Percentiles rank a stretch among this genome's conserved stretches.
These are phyloP conservation scores for Ephialtes manifestator DNA, from an alignment of 2,888 invertebrate species.

Conservation along the genomic window DNA sequence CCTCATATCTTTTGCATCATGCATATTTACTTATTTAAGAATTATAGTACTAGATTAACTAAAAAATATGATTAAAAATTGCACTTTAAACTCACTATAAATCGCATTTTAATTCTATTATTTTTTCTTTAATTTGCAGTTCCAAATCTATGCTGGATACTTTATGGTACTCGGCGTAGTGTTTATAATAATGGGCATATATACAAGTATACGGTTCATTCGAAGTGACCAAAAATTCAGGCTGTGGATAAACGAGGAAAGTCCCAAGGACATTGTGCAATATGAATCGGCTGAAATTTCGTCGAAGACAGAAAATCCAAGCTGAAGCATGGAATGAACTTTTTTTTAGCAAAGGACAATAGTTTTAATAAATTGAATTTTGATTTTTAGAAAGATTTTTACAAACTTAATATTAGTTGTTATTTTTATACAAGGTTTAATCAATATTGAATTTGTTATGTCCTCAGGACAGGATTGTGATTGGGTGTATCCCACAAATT, in stretches of 20 bases:
- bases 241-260: slow-evolving; percentile 56
- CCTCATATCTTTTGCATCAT: no score
- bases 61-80: no score
- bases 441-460: background rate
- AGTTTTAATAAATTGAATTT: background rate
- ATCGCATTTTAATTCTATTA: background rate
- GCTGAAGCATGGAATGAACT: slow-evolving; percentile 2
- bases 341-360: background rate
- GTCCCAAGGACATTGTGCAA: background rate
- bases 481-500: background rate
- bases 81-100: no score
- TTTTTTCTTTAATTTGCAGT: slow-evolving; percentile 87
- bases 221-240: slow-evolving; percentile 49
- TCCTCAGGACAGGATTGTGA: slow-evolving; percentile 26
- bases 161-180: slow-evolving; percentile 89
- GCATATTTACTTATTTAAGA: no score
- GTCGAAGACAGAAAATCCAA: background rate
- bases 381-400: background rate
- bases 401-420: background rate
- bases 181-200: slow-evolving; percentile 87
- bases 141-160: slow-evolving; percentile 90
- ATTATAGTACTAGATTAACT: no score
- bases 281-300: background rate
- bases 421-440: slow-evolving; percentile 3
- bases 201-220: slow-evolving; percentile 74